These are phyloP conservation scores for Catajapyx aquilonaris DNA, from an alignment of 1,140 invertebrate genomes.

Conservation along the genomic window DNA sequence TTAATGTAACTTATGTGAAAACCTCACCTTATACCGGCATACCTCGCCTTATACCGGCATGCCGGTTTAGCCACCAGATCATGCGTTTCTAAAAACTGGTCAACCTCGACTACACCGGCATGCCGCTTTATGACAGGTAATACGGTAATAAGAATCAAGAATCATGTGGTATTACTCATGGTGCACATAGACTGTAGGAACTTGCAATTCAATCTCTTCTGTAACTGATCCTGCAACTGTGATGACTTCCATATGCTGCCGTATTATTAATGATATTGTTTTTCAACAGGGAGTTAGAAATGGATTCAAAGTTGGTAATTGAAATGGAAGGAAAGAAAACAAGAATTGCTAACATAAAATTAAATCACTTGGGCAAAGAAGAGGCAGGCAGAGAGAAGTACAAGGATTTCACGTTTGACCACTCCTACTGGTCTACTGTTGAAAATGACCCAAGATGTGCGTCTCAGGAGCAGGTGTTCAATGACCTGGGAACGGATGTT, in stretches of 20 bases:
- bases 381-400: slow-evolving; percentile 24
- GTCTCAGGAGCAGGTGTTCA: slow-evolving; percentile 66
- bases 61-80: too few species aligned
- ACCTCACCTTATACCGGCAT: too few species aligned
- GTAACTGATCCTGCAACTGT: not conserved
- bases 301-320: slow-evolving; percentile 62
- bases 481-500: slow-evolving; percentile 69
- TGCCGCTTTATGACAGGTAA: too few species aligned
- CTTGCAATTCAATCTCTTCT: too few species aligned
- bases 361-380: slow-evolving; percentile 25
- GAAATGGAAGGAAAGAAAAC: slow-evolving; percentile 75
- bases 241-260: slow-evolving; percentile 3
- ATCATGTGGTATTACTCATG: not conserved
- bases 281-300: slow-evolving; percentile 45
- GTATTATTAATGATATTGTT: slow-evolving; percentile 2
- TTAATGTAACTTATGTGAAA: too few species aligned
- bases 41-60: too few species aligned
- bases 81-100: too few species aligned
- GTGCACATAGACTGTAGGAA: not conserved
- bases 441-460: slow-evolving; percentile 44
- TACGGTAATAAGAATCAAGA: not conserved
- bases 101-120: too few species aligned
- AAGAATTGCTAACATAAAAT: slow-evolving; percentile 55
- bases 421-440: slow-evolving; percentile 76
- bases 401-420: slow-evolving; percentile 84